Base-by-base conservation (phyloP, 2,888 invertebrate genomes). In the Stenchaetothrips biformis region DNA sequence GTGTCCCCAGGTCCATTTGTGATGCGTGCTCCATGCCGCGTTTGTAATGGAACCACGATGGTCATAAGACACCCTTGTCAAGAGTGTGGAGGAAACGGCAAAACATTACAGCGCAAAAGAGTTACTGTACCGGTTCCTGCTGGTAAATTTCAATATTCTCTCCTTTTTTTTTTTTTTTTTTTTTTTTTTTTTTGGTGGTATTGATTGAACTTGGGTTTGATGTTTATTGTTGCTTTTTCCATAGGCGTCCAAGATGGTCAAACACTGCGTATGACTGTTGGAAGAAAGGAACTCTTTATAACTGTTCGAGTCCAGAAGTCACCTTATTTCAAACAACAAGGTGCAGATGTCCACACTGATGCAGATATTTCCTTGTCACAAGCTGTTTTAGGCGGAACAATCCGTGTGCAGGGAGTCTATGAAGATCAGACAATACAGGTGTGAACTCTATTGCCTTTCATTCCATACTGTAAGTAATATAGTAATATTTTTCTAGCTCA, bases 321-420 rank as follows among this genome's bases (percentile, higher is more conserved):
- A 37, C 91, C 91, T 82, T 95, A 95, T 86, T 99, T 98, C 88
- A 90, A 91, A 81, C 89, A 99, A 77, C 97, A 98, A 82, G 98
- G 98, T 0, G 90, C 96, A 7, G 98, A 99, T 86, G 92, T 99
- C 0, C 97, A 99, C 85, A 96, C 97, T 21, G 96, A 98, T 84
- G 94, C 95, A 0, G 90, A 91, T 84, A 92, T 99, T 82, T 96
- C 95, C 0, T 86, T 99, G 9, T 89, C 96, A 2, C 98, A 99
- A 88, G 97, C 98, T 0, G 86, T 96, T 16, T 88, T 99, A 47
- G 99, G 99, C 7, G 99, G 99, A n/a, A 92, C 95, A 0, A 93
- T 96, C 81, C 91, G 95, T 84, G 90, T 98, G 84, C 95, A 97
- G 85, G 98, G 99, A 9, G 90, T 99, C 82, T 97, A 98, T 85